Evolutionary conservation across 2,113 vertebrate genomes (phyloP).

Genomic region (Panthera tigris): DNA sequence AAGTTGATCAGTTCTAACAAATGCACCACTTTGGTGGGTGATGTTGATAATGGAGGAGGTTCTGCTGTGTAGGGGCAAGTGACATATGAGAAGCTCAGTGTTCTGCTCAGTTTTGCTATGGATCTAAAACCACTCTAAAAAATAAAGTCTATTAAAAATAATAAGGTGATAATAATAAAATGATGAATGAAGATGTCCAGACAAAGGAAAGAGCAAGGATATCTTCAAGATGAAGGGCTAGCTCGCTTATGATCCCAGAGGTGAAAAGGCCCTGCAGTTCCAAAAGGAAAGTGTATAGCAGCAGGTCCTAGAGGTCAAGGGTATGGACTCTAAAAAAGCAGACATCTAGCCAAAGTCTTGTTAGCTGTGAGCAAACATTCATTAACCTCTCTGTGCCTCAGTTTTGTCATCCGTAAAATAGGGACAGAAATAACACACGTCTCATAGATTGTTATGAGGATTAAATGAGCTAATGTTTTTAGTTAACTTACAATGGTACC

Average conservation of each 20-base stretch:
- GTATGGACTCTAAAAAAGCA: background rate
- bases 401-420: background rate
- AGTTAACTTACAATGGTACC: background rate
- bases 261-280: background rate
- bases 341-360: background rate
- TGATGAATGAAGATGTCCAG: background rate
- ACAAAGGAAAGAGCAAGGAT: background rate
- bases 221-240: background rate
- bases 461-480: background rate
- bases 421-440: background rate
- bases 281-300: fast-evolving
- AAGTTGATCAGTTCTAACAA: background rate
- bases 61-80: background rate
- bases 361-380: background rate
- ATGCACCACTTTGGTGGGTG: background rate
- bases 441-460: background rate
- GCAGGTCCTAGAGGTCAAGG: background rate
- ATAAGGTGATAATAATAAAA: background rate
- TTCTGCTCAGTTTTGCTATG: background rate
- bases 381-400: background rate
- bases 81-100: background rate
- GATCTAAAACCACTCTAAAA: background rate
- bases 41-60: background rate
- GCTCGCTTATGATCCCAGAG: fast-evolving
- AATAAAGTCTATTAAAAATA: background rate